phyloP scores from a whole-genome alignment of 2,797 vertebrate genomes.

The Picus viridis region DNA sequence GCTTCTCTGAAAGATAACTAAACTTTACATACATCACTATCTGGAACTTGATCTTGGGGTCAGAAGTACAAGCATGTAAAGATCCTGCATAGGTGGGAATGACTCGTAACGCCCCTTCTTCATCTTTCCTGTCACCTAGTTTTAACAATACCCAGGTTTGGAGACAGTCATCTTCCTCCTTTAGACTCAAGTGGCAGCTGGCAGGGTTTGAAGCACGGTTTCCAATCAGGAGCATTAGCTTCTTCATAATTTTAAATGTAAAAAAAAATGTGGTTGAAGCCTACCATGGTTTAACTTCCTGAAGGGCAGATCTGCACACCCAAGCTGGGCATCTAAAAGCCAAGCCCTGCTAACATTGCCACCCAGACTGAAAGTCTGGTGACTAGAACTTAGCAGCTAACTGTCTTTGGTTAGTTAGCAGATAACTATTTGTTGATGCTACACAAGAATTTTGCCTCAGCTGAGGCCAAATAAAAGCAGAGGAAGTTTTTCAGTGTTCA shows the following conservation, averaged over 20 bases:
- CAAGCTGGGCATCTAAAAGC: neutral
- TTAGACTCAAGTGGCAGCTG: neutral
- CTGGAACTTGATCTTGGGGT: constrained; percentile 60
- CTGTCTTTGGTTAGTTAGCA: neutral
- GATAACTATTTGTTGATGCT: neutral
- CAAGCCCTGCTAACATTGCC: neutral
- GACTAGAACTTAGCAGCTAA: neutral
- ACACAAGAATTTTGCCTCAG: neutral
- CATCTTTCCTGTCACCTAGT: constrained; percentile 4
- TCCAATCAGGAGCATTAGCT: neutral
- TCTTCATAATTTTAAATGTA: neutral
- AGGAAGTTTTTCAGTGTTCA: constrained; percentile 2
- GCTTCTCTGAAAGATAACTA: constrained; percentile 39
- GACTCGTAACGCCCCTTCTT: fast-evolving
- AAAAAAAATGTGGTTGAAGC: neutral
- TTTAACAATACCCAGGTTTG: neutral
- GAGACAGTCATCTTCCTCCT: neutral
- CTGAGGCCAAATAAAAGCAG: neutral
- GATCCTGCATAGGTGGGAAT: neutral
- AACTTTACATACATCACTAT: constrained; percentile 4
- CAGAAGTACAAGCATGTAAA: constrained; percentile 49
- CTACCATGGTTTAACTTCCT: neutral
- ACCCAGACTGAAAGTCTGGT: neutral
- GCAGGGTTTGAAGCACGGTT: neutral
- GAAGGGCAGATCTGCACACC: neutral